Evolutionary conservation across 37 sponge, comb jelly and placozoan species (phyloP).

Genomic region (Theonella swinhoei): DNA sequence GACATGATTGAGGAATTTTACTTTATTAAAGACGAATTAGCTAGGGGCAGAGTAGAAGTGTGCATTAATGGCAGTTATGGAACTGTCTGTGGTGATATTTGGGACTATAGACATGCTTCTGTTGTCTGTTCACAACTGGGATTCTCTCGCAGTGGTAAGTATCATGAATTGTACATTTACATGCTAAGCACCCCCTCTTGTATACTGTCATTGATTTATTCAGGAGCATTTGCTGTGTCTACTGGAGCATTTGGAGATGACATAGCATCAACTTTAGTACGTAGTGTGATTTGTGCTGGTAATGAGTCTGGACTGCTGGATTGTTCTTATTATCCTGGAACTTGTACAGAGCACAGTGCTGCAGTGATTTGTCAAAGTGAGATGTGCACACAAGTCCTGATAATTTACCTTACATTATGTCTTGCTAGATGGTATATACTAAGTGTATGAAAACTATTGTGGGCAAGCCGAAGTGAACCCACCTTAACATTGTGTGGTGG

Average conservation of each 20-base stretch:
- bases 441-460: no score
- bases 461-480: no score
- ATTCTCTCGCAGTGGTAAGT: conserved; percentile 15
- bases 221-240: not conserved
- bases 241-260: not conserved
- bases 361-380: not conserved
- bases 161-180: not conserved
- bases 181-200: no score
- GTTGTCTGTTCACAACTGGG: conserved; percentile 39
- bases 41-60: conserved; percentile 10
- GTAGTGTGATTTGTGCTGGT: not conserved
- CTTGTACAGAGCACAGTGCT: not conserved
- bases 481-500: no score
- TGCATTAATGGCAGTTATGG: conserved; percentile 9
- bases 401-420: no score
- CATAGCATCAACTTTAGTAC: not conserved
- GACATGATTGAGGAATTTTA: not conserved
- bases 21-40: not conserved
- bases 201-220: not conserved
- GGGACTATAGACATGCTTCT: conserved; percentile 21
- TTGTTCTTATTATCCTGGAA: not conserved
- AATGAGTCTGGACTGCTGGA: not conserved
- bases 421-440: no score
- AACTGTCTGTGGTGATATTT: conserved; percentile 19
- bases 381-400: no score